Percentiles rank a stretch among this genome's conserved stretches.
Conservation (phyloP, 2,113 vertebrate genomes). For the Dicaeum eximium region DNA sequence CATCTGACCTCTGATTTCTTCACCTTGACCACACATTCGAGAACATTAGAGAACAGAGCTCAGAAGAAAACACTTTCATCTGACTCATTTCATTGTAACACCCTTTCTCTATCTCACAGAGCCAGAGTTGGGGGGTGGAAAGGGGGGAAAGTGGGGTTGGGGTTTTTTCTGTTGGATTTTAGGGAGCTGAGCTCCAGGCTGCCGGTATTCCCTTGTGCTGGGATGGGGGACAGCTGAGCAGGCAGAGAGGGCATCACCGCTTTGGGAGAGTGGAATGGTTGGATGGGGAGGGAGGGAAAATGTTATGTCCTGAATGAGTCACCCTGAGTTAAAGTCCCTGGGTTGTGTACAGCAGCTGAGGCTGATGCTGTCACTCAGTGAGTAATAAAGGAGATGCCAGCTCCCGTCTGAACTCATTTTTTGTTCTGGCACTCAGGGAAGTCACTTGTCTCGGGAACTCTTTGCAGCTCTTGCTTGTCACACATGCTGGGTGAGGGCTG, state of each 20-base stretch:
- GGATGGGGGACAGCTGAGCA: not conserved
- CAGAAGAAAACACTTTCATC: not conserved
- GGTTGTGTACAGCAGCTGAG: not conserved
- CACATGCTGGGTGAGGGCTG: not conserved
- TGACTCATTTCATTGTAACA: not conserved
- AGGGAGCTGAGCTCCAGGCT: not conserved
- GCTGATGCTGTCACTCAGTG: not conserved
- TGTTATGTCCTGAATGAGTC: not conserved
- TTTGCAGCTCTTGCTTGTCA: not conserved
- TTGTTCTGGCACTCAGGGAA: not conserved
- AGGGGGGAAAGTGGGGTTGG: too few relatives aligned
- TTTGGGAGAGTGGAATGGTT: not conserved
- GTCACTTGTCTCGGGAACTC: not conserved
- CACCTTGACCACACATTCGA: fast-evolving
- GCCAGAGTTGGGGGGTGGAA: too few relatives aligned
- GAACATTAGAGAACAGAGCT: not conserved
- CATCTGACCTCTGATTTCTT: not conserved
- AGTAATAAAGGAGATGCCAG: not conserved
- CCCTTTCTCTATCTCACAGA: not conserved
- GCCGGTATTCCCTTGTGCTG: fast-evolving
- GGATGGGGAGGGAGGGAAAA: not conserved
- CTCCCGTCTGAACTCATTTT: not conserved
- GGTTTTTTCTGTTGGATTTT: not conserved
- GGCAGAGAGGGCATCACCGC: fast-evolving
- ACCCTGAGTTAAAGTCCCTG: not conserved